Base-by-base conservation (phyloP, 2,113 vertebrate species). In the Syrrhaptes paradoxus region DNA sequence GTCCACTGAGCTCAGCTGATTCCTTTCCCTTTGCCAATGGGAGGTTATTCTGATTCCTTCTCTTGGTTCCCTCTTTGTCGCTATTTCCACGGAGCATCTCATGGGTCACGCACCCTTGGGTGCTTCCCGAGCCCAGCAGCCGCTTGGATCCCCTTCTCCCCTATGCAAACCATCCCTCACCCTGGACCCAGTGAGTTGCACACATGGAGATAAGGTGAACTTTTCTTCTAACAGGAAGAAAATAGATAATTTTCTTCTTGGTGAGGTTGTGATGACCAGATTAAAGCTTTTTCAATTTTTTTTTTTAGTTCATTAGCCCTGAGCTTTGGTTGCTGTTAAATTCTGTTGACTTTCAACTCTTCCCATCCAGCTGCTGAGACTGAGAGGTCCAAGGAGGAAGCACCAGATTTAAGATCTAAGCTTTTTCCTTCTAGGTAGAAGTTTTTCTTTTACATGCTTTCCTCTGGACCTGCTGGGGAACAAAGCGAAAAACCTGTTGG, bases 381-480 rank as follows among this genome's bases (percentile, higher is more conserved):
- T 2, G 21, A 26, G 62, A 31, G 38, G 9, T 34, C 25, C 1
- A 4, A 29, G 72, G 18, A n/a, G 13, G 55, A 51, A 70, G 34
- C 29, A 46, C 8, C 5, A 31, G 28, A 7, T 55, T 8, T 51
- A 25, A 77, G 45, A 29, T 26, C 65, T 32, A 51, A 66, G 15
- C 54, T 89, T 82, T 20, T 85, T n/a, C 13, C 24, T 76, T 13
- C 49, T 17, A 29, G 43, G 13, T 41, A 41, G 41, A 41, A 41
- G 41, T 13, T 41, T 41, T 41, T 41, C 41, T 41, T 13, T 41
- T 41, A 41, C 41, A 41, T 41, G 11, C 29, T 31, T 67, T 67
- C 13, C 9, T 34, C 61, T 54, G 28, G 55, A 10, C 31, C 19
- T 0, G 0, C 4, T 1, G 11, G n/a, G 36, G 43, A 46, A 4